Evolutionary conservation across 2,797 vertebrate genomes (phyloP).

Genomic region (Podargus strigoides): DNA sequence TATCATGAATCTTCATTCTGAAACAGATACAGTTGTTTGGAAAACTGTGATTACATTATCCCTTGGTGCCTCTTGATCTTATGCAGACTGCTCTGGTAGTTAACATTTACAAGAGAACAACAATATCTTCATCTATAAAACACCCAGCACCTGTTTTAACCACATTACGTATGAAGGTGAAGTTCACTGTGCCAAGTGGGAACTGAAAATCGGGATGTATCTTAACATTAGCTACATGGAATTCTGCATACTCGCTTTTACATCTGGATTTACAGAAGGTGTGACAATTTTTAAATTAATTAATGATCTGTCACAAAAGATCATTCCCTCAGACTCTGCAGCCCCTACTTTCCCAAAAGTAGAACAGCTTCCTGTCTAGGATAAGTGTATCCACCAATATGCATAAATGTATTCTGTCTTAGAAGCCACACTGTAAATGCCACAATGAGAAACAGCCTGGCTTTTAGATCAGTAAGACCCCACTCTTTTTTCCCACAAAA

Average conservation of each 20-base stretch:
- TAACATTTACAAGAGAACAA: conserved; percentile 61
- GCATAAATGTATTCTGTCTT: not conserved
- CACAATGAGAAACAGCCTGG: not conserved
- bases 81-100: conserved; percentile 34
- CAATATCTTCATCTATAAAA: not conserved
- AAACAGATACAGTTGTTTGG: conserved; percentile 60
- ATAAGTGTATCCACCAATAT: not conserved
- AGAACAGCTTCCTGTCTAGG: not conserved
- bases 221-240: not conserved
- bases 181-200: not conserved
- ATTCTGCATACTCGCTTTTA: not conserved
- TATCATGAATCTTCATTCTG: conserved; percentile 46
- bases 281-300: not conserved
- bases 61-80: conserved; percentile 43
- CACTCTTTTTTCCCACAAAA: not conserved
- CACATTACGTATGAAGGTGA: conserved; percentile 30
- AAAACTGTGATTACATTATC: conserved; percentile 62
- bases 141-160: conserved; percentile 20
- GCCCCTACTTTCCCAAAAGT: not conserved
- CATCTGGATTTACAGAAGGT: not conserved
- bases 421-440: not conserved
- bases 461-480: not conserved
- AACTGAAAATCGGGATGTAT: not conserved
- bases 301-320: not conserved
- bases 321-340: not conserved